phyloP scores from a whole-genome alignment of 2,113 vertebrate genomes.

The Murina feae region DNA sequence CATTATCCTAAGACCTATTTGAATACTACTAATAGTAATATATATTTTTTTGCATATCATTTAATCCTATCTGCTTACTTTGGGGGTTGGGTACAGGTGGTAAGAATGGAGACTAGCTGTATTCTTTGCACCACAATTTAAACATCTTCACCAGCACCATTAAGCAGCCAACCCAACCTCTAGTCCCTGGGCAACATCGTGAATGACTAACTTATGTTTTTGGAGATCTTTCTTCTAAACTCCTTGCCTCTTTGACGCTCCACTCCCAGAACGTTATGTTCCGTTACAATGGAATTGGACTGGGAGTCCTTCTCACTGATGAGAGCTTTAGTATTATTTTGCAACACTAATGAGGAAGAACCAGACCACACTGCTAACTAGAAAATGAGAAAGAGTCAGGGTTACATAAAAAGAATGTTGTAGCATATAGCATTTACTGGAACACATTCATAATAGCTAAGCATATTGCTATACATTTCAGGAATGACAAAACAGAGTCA shows the following conservation, averaged over 20 bases:
- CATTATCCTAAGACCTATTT: not conserved
- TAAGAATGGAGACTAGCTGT: not conserved
- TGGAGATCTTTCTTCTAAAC: not conserved
- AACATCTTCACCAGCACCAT: not conserved
- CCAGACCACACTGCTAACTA: not conserved
- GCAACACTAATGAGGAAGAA: not conserved
- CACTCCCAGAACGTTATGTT: not conserved
- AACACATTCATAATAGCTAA: not conserved
- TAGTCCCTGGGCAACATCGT: not conserved
- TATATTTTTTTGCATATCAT: not conserved
- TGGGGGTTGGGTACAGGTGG: not conserved
- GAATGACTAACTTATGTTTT: not conserved
- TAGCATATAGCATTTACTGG: not conserved
- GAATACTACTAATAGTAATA: not conserved
- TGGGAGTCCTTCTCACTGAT: not conserved
- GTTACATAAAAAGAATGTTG: not conserved
- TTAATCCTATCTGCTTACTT: not conserved
- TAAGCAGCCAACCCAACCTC: not conserved
- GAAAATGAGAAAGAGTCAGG: not conserved
- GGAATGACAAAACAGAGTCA: not conserved
- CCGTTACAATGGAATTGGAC: not conserved
- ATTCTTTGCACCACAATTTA: not conserved
- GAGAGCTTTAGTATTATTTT: not conserved
- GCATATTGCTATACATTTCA: not conserved
- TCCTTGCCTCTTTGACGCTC: not conserved